Percentiles rank a stretch among this genome's conserved stretches.
Evolutionary conservation across 2,797 vertebrate species (phyloP).

Genomic region (Spinibarbus caldwelli): DNA sequence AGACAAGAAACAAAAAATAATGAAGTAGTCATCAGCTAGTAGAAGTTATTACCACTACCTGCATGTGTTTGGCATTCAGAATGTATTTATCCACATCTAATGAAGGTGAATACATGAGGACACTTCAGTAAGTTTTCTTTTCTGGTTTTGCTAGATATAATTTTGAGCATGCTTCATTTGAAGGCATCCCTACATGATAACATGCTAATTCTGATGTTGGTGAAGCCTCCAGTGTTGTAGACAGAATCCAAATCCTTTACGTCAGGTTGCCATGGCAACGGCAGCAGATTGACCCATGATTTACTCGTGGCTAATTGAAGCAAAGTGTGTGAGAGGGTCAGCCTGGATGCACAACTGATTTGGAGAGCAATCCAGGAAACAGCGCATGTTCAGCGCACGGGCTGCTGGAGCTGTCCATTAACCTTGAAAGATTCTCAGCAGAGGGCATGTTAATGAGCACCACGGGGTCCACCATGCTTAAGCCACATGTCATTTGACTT

Average conservation of each 20-base stretch:
- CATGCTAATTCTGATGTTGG: neutral
- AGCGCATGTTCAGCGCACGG: neutral
- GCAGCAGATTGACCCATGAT: conserved; percentile 34
- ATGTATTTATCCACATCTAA: neutral
- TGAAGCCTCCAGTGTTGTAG: neutral
- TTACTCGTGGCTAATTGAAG: conserved; percentile 42
- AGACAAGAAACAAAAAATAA: too few relatives aligned
- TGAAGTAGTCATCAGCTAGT: too few relatives aligned
- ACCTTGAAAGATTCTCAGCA: conserved; percentile 36
- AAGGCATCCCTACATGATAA: neutral
- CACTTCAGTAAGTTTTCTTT: neutral
- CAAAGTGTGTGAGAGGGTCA: conserved; percentile 29
- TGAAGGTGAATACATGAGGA: neutral
- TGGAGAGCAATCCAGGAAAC: conserved; percentile 27
- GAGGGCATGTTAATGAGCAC: conserved; percentile 7
- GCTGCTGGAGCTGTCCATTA: conserved; percentile 17
- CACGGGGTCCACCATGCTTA: neutral
- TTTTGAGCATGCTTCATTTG: neutral
- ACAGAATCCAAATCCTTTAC: conserved; percentile 4
- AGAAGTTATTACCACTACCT: too few relatives aligned
- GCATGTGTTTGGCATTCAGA: neutral
- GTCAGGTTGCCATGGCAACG: conserved; percentile 29
- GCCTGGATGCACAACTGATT: conserved; percentile 22
- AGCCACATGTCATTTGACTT: conserved; percentile 1
- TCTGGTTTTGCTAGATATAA: neutral